Evolutionary conservation across 2,113 vertebrate species (phyloP).

Genomic region (Diadophis punctatus): DNA sequence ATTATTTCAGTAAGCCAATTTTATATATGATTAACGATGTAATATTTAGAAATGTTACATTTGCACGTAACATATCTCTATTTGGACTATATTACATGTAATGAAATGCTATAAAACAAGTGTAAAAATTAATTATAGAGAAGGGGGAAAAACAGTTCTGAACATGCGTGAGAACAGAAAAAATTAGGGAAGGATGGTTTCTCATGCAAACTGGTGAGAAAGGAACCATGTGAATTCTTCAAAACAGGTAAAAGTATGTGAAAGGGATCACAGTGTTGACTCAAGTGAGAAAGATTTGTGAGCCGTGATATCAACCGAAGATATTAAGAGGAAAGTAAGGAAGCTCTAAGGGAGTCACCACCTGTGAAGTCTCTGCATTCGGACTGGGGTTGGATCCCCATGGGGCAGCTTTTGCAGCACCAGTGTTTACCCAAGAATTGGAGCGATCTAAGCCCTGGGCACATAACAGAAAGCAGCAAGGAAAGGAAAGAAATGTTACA

Average conservation of each 20-base stretch:
- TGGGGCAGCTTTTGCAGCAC: constrained; percentile 95
- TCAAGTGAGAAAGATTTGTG: constrained; percentile 59
- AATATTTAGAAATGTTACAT: constrained; percentile 31
- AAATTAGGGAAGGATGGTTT: constrained; percentile 33
- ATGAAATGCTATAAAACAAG: constrained; percentile 36
- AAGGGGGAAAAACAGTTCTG: constrained; percentile 29
- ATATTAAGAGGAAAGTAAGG: constrained; percentile 49
- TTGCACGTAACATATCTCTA: constrained; percentile 46
- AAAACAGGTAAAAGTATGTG: constrained; percentile 49
- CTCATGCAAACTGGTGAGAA: constrained; percentile 66
- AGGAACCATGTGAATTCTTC: constrained; percentile 44
- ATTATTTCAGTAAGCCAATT: background rate
- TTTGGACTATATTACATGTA: constrained; percentile 46
- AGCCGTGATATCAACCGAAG: constrained; percentile 63
- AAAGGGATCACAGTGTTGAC: constrained; percentile 59
- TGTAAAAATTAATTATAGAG: background rate
- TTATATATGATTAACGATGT: background rate
- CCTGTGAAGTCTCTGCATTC: constrained; percentile 95
- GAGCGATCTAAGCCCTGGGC: constrained; percentile 98
- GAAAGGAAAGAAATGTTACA: constrained; percentile 87
- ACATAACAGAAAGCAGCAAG: constrained; percentile 79
- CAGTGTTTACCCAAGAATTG: constrained; percentile 99
- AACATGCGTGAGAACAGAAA: constrained; percentile 14
- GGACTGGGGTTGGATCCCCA: constrained; percentile 98
- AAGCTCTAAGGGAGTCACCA: constrained; percentile 82